Base-by-base conservation (phyloP, 2,113 vertebrate species). In the Pleuronectes platessa region DNA sequence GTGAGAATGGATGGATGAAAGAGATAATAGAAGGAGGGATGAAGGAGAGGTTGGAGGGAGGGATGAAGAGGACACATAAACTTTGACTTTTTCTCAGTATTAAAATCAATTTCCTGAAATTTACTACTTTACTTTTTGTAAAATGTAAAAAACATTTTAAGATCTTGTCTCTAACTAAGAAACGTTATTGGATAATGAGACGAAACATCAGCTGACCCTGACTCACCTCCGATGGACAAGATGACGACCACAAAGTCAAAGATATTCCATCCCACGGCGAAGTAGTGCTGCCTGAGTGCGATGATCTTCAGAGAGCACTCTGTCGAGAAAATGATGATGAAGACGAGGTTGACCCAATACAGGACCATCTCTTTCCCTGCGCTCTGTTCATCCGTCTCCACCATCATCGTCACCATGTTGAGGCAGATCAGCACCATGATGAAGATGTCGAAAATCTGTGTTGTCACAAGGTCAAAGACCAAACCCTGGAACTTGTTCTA, bases 331-430 rank as follows among this genome's bases (percentile, higher is more conserved):
- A 99, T 17, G 69, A 97, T 66, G 0, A 99, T 97, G 92, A 99
- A 98, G 81, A 96, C 60, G 26, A 98, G 75, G 79, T 99, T 97
- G 83, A 98, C 92, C 74, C 94, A 93, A 89, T 94, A 95, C 10
- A 98, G 88, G 58, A 98, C 93, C 0, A 80, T 14, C 2, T 95
- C 94, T 68, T 95, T 97, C 55, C 96, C 91, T 3, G 31, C 0
- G 0, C 95, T 97, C 91, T 99, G 97, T 66, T 98, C 95, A 0
- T 97, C 97, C 0, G 98, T 99, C 90, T 99, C 98, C 17, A 97
- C 95, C 97, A 98, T 98, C 98, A 99, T 98, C 20, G 97, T 98
- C 78, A 99, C 93, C 98, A 99, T 98, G 92, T 99, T 99, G 49
- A 99, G 96, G 77, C 97, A 98, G 83, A 99, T 99, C 81, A 99